These are phyloP conservation scores for Epistrophe grossulariae DNA, from an alignment of 2,888 invertebrate species.

Conservation along the genomic window DNA sequence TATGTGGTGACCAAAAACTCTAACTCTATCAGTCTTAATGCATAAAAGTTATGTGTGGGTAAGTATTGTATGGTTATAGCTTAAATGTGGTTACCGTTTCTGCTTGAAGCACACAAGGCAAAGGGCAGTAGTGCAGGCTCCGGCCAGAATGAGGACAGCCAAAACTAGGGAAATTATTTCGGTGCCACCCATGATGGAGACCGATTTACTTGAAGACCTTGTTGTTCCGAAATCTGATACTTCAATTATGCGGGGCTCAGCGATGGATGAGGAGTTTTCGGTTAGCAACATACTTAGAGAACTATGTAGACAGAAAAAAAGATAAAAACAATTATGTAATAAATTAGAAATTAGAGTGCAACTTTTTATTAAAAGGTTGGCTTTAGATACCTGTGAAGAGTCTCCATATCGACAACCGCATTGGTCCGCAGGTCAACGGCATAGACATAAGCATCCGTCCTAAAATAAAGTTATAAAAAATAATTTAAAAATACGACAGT, in stretches of 20 bases:
- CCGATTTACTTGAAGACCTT: slow-evolving; percentile 81
- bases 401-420: slow-evolving; percentile 91
- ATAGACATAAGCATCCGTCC: slow-evolving; percentile 94
- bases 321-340: not conserved
- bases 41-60: slow-evolving; percentile 52
- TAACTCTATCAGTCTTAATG: slow-evolving; percentile 75
- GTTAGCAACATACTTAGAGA: slow-evolving; percentile 84
- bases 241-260: slow-evolving; percentile 89
- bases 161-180: slow-evolving; percentile 92
- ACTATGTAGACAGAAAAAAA: slow-evolving; percentile 82
- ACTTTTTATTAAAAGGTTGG: slow-evolving; percentile 28
- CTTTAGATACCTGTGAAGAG: slow-evolving; percentile 88
- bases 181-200: slow-evolving; percentile 86
- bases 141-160: slow-evolving; percentile 92
- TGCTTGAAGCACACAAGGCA: slow-evolving; percentile 90
- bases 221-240: slow-evolving; percentile 82
- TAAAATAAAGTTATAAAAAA: slow-evolving; percentile 83
- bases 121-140: slow-evolving; percentile 91
- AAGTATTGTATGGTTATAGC: slow-evolving; percentile 25
- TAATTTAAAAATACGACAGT: slow-evolving; percentile 2
- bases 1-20: slow-evolving; percentile 71
- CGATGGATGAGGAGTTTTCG: slow-evolving; percentile 79
- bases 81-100: slow-evolving; percentile 82
- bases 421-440: slow-evolving; percentile 93
- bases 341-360: not conserved